Base-by-base conservation (phyloP, 2,888 invertebrate genomes). In the Ichneumoninae sp. region DNA sequence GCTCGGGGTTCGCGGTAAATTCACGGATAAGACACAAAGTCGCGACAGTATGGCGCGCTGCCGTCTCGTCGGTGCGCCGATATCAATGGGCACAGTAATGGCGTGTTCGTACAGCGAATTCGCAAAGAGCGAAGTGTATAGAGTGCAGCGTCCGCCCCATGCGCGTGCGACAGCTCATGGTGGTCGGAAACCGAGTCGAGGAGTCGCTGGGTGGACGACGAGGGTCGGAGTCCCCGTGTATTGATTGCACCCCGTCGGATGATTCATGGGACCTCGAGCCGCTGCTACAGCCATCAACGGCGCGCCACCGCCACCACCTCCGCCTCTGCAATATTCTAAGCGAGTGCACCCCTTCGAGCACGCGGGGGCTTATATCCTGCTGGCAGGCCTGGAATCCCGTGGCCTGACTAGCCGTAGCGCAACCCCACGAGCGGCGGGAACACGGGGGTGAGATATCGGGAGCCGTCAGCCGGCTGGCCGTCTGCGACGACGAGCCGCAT, bases 171-270 rank as follows among this genome's bases (percentile, higher is more conserved):
- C 88, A 84, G 86, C 88, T 81, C 85, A 84, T 86, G 86, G 85
- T 76, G 80, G 83, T 60, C 83, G 86, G 84, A 83, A 85, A 85
- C 80, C 86, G 89, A 87, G 85, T 88, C 88, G 85, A 79, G 82
- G 73, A 81, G 81, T 70, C 57, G 78, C 26, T 50, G 74, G 71
- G 87, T 85, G 87, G 85, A 87, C 84, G 87, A 81, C 81, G 88
- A 88, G 91, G 91, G 89, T 89, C 86, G 90, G 85, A 86, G 85
- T 82, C 81, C 89, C 90, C 89, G 91, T 90, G 92, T 93, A 93
- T 93, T 91, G 93, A 93, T 93, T 93, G 90, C 89, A 89, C 87
- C 85, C 74, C 66, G 89, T 90, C 87, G 92, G 93, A 93, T 93
- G 93, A 93, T 93, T 93, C 93, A 93, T 92, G 92, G 92, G 89